A percentile compares a stretch with the other conserved stretches of the same genome.
phyloP scores from a whole-genome alignment of 2,113 vertebrate genomes.

The Chiloscyllium plagiosum region DNA sequence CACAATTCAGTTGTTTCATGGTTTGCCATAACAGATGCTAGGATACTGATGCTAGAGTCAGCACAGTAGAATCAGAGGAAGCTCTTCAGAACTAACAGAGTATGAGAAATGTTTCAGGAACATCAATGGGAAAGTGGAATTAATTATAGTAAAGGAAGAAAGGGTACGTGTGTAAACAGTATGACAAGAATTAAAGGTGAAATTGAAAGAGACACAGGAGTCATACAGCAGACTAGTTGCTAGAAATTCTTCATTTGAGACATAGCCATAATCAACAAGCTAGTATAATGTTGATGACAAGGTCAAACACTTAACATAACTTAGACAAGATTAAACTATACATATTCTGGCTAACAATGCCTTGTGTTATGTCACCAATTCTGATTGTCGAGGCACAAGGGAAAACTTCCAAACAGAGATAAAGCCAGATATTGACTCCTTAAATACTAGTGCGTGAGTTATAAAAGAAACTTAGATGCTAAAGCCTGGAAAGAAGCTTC shows the following conservation, averaged over 20 bases:
- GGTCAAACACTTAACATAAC: background rate
- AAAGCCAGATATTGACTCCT: background rate
- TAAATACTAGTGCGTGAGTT: background rate
- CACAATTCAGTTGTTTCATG: background rate
- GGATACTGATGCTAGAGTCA: too few species aligned
- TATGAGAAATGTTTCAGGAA: background rate
- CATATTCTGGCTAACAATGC: background rate
- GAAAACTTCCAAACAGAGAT: background rate
- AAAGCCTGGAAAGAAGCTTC: background rate
- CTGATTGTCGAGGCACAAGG: background rate
- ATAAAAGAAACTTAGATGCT: background rate
- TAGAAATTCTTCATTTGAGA: background rate
- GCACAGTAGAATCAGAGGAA: background rate
- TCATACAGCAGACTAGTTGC: background rate
- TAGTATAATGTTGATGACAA: background rate
- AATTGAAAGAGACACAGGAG: background rate
- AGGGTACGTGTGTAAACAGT: background rate
- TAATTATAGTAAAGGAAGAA: background rate
- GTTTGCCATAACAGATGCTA: background rate
- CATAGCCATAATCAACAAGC: background rate
- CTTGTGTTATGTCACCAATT: background rate
- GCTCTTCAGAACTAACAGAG: background rate
- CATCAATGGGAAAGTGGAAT: background rate
- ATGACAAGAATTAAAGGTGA: background rate
- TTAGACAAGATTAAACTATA: background rate